phyloP scores from a whole-genome alignment of 2,797 vertebrate species.

The Champsocephalus esox region DNA sequence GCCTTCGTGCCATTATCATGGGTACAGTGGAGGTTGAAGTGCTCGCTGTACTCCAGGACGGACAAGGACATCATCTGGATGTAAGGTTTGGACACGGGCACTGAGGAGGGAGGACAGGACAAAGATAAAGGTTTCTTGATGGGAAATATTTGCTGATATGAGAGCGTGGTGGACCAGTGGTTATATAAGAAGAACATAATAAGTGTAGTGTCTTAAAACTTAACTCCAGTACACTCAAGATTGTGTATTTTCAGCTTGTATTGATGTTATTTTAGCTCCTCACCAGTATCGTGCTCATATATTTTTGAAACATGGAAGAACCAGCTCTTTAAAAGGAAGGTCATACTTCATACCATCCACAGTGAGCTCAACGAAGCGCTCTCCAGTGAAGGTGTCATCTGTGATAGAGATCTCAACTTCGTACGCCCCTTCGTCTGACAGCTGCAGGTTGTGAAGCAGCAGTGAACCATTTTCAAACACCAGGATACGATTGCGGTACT shows the following conservation, averaged over 20 bases:
- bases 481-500: constrained; percentile 92
- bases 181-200: constrained; percentile 3
- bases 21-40: constrained; percentile 93
- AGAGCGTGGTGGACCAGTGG: constrained; percentile 7
- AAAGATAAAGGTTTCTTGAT: constrained; percentile 15
- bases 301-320: constrained; percentile 3
- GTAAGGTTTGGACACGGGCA: constrained; percentile 93
- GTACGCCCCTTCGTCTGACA: constrained; percentile 92
- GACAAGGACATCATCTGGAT: constrained; percentile 93
- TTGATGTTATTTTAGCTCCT: constrained; percentile 35
- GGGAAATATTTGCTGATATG: constrained; percentile 12
- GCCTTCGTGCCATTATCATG: constrained; percentile 96
- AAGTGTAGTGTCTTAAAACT: constrained; percentile 1
- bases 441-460: constrained; percentile 91
- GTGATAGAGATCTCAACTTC: constrained; percentile 99
- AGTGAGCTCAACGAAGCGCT: constrained; percentile 92
- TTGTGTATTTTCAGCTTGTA: constrained; percentile 34
- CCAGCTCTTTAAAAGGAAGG: neutral
- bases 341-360: constrained; percentile 89
- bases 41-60: constrained; percentile 94
- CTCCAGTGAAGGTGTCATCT: constrained; percentile 95
- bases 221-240: constrained; percentile 12
- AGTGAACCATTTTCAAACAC: constrained; percentile 95
- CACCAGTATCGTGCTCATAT: constrained; percentile 24
- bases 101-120: constrained; percentile 74